phyloP scores from a whole-genome alignment of 2,888 invertebrate genomes.

The Pandemis corylana region DNA sequence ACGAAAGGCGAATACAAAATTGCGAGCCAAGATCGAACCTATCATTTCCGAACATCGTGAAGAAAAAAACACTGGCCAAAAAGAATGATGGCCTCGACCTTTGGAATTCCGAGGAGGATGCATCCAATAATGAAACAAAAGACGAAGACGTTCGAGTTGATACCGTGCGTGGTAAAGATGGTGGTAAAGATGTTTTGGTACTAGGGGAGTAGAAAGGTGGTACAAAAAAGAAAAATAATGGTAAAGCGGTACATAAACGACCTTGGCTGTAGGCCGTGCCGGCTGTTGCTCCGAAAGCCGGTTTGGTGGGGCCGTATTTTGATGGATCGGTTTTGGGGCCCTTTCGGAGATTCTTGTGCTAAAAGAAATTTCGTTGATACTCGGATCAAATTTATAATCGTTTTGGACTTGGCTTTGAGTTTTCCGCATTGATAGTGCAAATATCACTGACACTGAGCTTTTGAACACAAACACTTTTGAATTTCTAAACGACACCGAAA shows the following conservation, averaged over 20 bases:
- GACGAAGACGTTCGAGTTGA: constrained; percentile 50
- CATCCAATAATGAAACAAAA: constrained; percentile 50
- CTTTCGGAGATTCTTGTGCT: constrained; percentile 47
- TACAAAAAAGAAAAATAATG: constrained; percentile 73
- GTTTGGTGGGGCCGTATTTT: constrained; percentile 68
- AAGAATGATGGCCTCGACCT: constrained; percentile 78
- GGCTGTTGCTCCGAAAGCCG: constrained; percentile 73
- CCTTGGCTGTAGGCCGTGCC: constrained; percentile 83
- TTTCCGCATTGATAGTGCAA: no score
- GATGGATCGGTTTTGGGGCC: constrained; percentile 71
- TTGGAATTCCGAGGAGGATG: constrained; percentile 67
- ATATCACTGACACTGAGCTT: no score
- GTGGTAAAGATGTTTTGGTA: constrained; percentile 56
- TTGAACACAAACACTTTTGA: no score
- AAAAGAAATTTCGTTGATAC: constrained; percentile 30
- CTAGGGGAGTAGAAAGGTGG: constrained; percentile 71
- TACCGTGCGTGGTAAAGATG: constrained; percentile 35
- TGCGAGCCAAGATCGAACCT: constrained; percentile 41
- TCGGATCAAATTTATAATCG: background rate
- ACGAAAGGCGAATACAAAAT: constrained; percentile 26
- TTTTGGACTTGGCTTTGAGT: background rate
- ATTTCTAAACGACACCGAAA: no score
- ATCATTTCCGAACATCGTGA: constrained; percentile 52
- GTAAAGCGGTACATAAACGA: constrained; percentile 79
- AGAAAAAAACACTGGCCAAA: constrained; percentile 77